Evolutionary conservation across 2,888 invertebrate genomes (phyloP).

Genomic region (Sicus ferrugineus): DNA sequence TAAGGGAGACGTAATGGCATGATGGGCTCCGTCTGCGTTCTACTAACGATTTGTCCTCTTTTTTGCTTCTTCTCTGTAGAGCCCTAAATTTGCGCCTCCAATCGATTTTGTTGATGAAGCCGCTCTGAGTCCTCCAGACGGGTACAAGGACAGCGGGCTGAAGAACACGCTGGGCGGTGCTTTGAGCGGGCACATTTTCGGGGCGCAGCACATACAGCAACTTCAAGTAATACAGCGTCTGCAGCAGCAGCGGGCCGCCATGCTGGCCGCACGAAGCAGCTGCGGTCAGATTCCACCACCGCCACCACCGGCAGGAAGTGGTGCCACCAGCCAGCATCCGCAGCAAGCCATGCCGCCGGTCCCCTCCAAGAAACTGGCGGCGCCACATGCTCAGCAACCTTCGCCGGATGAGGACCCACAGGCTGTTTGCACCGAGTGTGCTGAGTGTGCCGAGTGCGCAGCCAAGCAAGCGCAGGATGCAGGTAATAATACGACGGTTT

Average conservation of each 20-base stretch:
- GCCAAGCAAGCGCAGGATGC: constrained; percentile 63
- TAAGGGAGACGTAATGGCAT: too few species aligned
- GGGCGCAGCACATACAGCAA: constrained; percentile 71
- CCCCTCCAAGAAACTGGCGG: constrained; percentile 21
- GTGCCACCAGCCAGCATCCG: constrained; percentile 36
- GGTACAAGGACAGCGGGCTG: constrained; percentile 86
- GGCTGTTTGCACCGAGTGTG: constrained; percentile 63
- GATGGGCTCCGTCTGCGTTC: not conserved
- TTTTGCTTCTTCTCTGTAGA: constrained; percentile 56
- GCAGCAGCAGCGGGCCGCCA: constrained; percentile 69
- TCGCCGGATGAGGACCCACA: constrained; percentile 58
- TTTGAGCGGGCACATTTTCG: constrained; percentile 71
- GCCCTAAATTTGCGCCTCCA: constrained; percentile 73
- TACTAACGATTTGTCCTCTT: not conserved
- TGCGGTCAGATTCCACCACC: constrained; percentile 49
- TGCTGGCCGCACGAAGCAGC: constrained; percentile 65
- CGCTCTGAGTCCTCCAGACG: constrained; percentile 89
- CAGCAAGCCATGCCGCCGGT: constrained; percentile 34
- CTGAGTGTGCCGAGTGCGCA: constrained; percentile 64
- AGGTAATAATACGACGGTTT: constrained; percentile 57
- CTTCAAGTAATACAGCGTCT: constrained; percentile 72
- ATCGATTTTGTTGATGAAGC: constrained; percentile 81
- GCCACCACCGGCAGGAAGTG: constrained; percentile 44
- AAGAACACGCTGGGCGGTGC: constrained; percentile 70
- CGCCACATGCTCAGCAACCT: constrained; percentile 43